phyloP scores from a whole-genome alignment of 2,113 vertebrate genomes.

The Alouatta palliata region DNA sequence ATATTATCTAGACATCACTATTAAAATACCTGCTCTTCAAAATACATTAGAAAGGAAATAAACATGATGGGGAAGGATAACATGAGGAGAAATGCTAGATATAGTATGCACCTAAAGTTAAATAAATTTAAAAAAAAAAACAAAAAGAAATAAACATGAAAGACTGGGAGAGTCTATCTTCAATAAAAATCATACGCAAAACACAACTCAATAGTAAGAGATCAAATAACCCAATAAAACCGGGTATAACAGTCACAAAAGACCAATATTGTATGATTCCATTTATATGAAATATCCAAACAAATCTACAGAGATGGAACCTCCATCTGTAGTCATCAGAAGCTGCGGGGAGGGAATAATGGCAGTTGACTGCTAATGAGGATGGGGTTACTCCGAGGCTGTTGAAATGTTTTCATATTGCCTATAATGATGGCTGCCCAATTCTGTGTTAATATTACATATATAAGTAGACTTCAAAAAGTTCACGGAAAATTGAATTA shows the following conservation, averaged over 20 bases:
- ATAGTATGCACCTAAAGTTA: too few species aligned
- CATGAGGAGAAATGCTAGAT: too few species aligned
- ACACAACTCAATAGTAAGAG: background rate
- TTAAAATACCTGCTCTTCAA: background rate
- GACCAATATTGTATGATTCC: background rate
- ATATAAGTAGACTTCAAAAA: background rate
- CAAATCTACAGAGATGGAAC: background rate
- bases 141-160: slow-evolving; percentile 33
- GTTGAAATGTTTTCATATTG: background rate
- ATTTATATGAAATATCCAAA: background rate
- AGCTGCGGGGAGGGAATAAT: background rate
- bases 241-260: slow-evolving; percentile 2
- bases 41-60: slow-evolving; percentile 13
- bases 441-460: background rate
- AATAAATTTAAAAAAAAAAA: too few species aligned
- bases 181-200: background rate
- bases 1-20: background rate
- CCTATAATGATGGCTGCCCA: background rate
- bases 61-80: background rate
- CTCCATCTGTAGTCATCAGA: background rate
- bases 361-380: background rate
- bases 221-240: slow-evolving; percentile 21
- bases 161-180: background rate
- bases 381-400: background rate
- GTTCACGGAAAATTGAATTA: background rate